Evolutionary conservation across 2,797 vertebrate species (phyloP).

Genomic region (Serranus cabrilla): DNA sequence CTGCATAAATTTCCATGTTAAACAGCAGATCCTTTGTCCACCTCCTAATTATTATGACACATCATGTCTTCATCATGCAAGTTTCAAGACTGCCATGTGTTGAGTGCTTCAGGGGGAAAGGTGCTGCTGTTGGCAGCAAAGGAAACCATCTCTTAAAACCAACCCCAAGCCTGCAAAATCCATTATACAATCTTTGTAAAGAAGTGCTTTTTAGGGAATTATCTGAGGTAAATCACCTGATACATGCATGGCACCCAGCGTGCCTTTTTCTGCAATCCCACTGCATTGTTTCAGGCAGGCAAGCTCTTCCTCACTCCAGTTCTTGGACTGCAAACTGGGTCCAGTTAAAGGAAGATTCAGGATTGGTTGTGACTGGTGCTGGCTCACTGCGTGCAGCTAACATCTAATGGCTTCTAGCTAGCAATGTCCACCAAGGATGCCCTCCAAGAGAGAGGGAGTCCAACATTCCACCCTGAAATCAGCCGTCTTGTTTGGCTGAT

Average conservation of each 20-base stretch:
- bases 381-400: slow-evolving; percentile 60
- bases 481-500: slow-evolving; percentile 87
- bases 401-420: slow-evolving; percentile 68
- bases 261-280: slow-evolving; percentile 29
- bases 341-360: slow-evolving; percentile 58
- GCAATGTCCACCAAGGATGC: slow-evolving; percentile 74
- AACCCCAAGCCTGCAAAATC: slow-evolving; percentile 16
- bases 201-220: background rate
- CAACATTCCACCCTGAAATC: slow-evolving; percentile 81
- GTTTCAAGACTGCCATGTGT: slow-evolving; percentile 92
- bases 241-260: slow-evolving; percentile 11
- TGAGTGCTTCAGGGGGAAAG: slow-evolving; percentile 89
- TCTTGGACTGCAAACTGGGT: slow-evolving; percentile 49
- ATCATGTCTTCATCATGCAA: slow-evolving; percentile 96
- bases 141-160: slow-evolving; percentile 73
- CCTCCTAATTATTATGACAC: slow-evolving; percentile 96
- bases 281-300: slow-evolving; percentile 33
- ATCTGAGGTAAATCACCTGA: slow-evolving; percentile 32
- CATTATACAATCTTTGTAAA: background rate
- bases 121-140: slow-evolving; percentile 88
- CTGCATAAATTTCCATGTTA: slow-evolving; percentile 96
- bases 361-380: slow-evolving; percentile 64
- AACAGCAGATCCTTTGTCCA: slow-evolving; percentile 94
- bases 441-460: slow-evolving; percentile 77
- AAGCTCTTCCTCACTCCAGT: slow-evolving; percentile 22